phyloP scores from a whole-genome alignment of 2,113 vertebrate genomes.

The Numida meleagris region DNA sequence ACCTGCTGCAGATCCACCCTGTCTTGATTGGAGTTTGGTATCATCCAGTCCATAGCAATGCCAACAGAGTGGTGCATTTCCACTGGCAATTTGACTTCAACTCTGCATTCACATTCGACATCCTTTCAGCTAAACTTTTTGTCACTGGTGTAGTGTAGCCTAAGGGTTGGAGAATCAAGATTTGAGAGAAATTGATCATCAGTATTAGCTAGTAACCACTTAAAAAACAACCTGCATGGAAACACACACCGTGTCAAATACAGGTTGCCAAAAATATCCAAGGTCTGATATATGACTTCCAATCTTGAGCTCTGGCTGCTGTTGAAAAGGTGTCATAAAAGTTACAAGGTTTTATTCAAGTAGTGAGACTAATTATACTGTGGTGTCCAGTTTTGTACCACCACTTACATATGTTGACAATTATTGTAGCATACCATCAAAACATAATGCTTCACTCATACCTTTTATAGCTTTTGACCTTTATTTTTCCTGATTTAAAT shows the following conservation, averaged over 20 bases:
- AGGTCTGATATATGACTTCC: not conserved
- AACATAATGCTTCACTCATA: not conserved
- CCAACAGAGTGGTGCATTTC: not conserved
- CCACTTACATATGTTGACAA: not conserved
- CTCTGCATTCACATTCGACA: not conserved
- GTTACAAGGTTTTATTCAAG: not conserved
- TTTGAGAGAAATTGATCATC: conserved; percentile 17
- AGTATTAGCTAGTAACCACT: conserved; percentile 20
- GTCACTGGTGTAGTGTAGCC: not conserved
- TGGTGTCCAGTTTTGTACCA: not conserved
- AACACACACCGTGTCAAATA: conserved; percentile 10
- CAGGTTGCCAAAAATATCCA: not conserved
- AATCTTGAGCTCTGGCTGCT: not conserved
- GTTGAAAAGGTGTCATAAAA: conserved; percentile 16
- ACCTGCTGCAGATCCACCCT: not conserved
- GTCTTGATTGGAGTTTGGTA: not conserved
- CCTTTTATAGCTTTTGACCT: not conserved
- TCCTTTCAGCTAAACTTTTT: not conserved
- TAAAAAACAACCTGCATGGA: conserved; percentile 23
- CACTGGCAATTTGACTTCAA: not conserved
- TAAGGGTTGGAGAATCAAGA: not conserved
- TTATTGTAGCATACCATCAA: not conserved
- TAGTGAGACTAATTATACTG: not conserved
- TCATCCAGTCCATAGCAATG: not conserved
- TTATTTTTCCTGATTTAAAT: not conserved